Evolutionary conservation across 2,888 invertebrate species (phyloP), one percentile per base, ranked within the genome.

Genomic region (Hirtodrosophila cameraria): DNA sequence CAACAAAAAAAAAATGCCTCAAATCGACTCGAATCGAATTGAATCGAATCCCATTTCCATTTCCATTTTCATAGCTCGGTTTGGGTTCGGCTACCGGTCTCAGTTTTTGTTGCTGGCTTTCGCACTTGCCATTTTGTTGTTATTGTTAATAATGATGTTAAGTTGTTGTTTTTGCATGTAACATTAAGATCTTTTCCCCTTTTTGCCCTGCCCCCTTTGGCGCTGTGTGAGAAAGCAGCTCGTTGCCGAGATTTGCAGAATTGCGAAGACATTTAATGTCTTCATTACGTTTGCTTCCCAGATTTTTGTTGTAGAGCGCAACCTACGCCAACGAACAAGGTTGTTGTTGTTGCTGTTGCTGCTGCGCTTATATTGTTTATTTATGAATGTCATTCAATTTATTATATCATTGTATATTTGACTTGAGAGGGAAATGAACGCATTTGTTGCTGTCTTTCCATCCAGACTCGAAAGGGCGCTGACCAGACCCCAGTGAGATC

Each of bases 341-440:
- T 60, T 13, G 35, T 35, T 42, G 64, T 12, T 39, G 48, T 28
- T 30, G 62, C 28, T 59, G 71, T 28, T 48, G 52, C 12, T 68
- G 62, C 54, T 43, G 69, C 66, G 68, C 71, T 79, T 75, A 88
- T 88, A 86, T 88, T 88, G 82, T 88, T 89, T 88, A 88, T 89
- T 89, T 89, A 89, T 89, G 89, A 88, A 88, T 89, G 89, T 88
- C 88, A 87, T 89, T 88, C 88, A 88, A 88, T 89, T 89, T 89
- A 89, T 89, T 88, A 88, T 89, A 86, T 82, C 78, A 75, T 72
- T 86, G 78, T 72, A 75, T 82, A 79, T 80, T 79, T 81, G 75
- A 77, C 79, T 84, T 80, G 88, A 88, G 88, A 88, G 87, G 88
- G 88, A 88, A 88, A 88, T 88, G 88, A 86, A 79, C 82, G 80